Conservation (phyloP, 2,113 vertebrate genomes). For the Galemys pyrenaicus region DNA sequence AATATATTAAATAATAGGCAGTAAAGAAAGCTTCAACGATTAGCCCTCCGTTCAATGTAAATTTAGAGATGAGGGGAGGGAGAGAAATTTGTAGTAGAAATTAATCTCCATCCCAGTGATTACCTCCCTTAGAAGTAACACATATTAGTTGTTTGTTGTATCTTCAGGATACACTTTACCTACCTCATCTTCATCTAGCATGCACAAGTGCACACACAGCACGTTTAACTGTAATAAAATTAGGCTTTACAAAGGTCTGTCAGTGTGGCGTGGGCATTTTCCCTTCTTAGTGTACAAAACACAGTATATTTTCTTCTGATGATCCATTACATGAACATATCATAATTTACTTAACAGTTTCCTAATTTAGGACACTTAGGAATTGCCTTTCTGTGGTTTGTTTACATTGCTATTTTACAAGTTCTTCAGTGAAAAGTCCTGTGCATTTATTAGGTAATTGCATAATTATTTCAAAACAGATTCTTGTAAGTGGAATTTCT, state of each 20-base stretch:
- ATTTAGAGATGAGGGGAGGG: not conserved
- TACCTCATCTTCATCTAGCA: not conserved
- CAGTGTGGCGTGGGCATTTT: not conserved
- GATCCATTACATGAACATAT: not conserved
- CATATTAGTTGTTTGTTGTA: not conserved
- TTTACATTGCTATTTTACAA: not conserved
- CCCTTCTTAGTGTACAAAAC: not conserved
- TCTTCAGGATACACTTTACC: not conserved
- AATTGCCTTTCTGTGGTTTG: not conserved
- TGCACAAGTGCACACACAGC: not conserved
- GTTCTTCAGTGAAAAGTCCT: not conserved
- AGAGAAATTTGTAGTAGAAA: not conserved
- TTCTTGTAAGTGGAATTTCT: not conserved
- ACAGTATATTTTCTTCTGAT: not conserved
- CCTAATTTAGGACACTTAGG: not conserved
- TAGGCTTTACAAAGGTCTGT: not conserved
- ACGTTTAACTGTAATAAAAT: not conserved
- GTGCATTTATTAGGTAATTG: not conserved
- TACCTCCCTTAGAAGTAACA: not conserved
- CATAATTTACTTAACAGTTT: not conserved
- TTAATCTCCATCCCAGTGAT: not conserved
- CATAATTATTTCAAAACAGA: not conserved
- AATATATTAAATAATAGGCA: not conserved
- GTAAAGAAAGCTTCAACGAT: not conserved
- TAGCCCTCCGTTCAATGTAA: not conserved